Base-by-base conservation (phyloP, 2,888 invertebrate species). In the Julus scanicus region DNA sequence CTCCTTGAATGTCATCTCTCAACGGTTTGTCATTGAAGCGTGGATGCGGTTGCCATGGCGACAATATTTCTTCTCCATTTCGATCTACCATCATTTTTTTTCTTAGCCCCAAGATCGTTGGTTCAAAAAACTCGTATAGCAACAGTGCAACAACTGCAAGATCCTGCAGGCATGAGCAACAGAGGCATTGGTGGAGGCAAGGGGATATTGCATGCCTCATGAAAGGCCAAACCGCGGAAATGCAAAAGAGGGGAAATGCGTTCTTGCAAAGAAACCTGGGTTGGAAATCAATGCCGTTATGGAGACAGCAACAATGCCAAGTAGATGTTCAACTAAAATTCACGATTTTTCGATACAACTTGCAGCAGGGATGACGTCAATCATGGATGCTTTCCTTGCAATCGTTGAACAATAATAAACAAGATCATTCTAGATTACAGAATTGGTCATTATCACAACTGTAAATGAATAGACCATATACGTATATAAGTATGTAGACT, bases 1-100 rank as follows among this genome's bases (percentile, higher is more conserved):
- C 71, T 71, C 71, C 71, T 71, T 71, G 29, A 71, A 71, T 71
- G 71, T 71, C 71, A 71, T 71, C 71, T 71, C 71, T 71, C 71
- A 71, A 71, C 71, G 71, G 71, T 71, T 71, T 71, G 71, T 71
- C 71, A 71, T 71, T 71, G 71, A 71, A 71, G 71, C 71, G 71
- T 71, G 71, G 71, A 71, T 71, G 20, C 71, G 9, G 71, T 71
- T 71, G 71, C 71, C 71, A 71, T 71, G 71, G 11, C 71, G 29
- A 71, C 71, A 29, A 71, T 71, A 71, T 71, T 71, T 71, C 71
- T 71, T 71, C 71, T 71, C 20, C 71, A 29, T 71, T 71, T 71
- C 71, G 71, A 71, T 71, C 71, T 71, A 29, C 29, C 71, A 71
- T 20, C 71, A 71, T 9, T 29, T 29, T 29, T 29, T 29, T 8